phyloP scores from a whole-genome alignment of 2,797 vertebrate species.

The Borostomias antarcticus region DNA sequence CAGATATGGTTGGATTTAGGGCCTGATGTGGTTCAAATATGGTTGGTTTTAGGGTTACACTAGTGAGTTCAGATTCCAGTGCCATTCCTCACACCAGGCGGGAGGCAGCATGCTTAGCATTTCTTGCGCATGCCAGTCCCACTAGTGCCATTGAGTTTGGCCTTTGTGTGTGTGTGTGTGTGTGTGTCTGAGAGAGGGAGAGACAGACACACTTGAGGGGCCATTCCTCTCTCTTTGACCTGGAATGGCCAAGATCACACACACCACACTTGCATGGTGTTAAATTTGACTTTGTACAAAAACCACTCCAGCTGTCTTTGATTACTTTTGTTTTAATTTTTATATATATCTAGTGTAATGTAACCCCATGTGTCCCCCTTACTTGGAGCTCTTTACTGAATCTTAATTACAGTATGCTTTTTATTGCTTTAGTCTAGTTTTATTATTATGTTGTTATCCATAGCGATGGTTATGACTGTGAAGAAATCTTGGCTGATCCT shows the following conservation, averaged over 20 bases:
- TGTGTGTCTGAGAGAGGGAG: not conserved
- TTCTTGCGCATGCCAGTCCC: constrained; percentile 27
- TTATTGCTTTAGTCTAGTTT: constrained; percentile 22
- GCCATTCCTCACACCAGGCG: not conserved
- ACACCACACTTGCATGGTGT: not conserved
- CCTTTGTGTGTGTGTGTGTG: constrained; percentile 34
- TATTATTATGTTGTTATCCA: constrained; percentile 11
- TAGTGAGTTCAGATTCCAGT: too few relatives aligned
- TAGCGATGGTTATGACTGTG: constrained; percentile 38
- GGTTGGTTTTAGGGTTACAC: too few relatives aligned
- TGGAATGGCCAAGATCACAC: constrained; percentile 22
- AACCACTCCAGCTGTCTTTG: constrained; percentile 29
- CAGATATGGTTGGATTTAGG: too few relatives aligned
- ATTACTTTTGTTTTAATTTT: not conserved
- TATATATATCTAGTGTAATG: constrained; percentile 14
- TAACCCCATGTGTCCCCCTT: constrained; percentile 21
- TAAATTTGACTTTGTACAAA: not conserved
- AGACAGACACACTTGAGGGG: constrained; percentile 10
- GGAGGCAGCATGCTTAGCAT: constrained; percentile 29
- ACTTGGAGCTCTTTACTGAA: constrained; percentile 33
- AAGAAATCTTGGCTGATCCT: constrained; percentile 12
- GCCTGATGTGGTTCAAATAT: too few relatives aligned
- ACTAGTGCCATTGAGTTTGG: constrained; percentile 27
- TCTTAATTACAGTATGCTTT: constrained; percentile 12
- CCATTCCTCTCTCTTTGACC: constrained; percentile 24